phyloP scores from a whole-genome alignment of 2,797 vertebrate species.

The Semotilus atromaculatus region DNA sequence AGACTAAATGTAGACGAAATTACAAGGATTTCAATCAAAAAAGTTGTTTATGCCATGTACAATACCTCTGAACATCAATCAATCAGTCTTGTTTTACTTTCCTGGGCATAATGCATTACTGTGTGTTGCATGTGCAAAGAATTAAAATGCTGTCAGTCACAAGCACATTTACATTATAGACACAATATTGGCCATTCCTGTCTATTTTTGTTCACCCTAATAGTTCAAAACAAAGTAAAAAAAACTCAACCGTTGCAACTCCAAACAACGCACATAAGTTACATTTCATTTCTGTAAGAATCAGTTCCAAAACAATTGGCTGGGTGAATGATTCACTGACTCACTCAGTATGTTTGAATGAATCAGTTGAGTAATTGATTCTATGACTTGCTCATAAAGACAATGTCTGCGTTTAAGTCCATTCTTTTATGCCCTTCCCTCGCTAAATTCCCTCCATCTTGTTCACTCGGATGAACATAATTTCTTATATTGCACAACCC shows the following conservation, averaged over 20 bases:
- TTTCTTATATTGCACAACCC: not conserved
- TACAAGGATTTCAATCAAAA: not conserved
- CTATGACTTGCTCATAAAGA: no score
- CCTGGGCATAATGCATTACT: not conserved
- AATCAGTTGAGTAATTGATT: not conserved
- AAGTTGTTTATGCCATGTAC: conserved; percentile 28
- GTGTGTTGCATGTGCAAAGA: not conserved
- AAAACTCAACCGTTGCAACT: not conserved
- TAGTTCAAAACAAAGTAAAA: conserved; percentile 2
- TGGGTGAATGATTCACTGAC: not conserved
- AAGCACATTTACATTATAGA: conserved; percentile 2
- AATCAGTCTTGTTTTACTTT: conserved; percentile 12
- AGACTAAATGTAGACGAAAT: conserved; percentile 31
- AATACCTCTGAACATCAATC: conserved; percentile 17
- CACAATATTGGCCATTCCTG: not conserved
- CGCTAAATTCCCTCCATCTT: not conserved
- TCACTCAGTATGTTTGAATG: not conserved
- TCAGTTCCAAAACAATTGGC: not conserved
- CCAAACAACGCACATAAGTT: not conserved
- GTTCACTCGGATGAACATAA: not conserved
- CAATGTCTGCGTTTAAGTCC: not conserved
- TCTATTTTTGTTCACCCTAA: not conserved
- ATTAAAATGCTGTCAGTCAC: conserved; percentile 5
- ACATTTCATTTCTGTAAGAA: not conserved
- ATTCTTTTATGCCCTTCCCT: not conserved